Evolutionary conservation across 2,888 invertebrate genomes (phyloP).

Genomic region (Embidobia sp.): DNA sequence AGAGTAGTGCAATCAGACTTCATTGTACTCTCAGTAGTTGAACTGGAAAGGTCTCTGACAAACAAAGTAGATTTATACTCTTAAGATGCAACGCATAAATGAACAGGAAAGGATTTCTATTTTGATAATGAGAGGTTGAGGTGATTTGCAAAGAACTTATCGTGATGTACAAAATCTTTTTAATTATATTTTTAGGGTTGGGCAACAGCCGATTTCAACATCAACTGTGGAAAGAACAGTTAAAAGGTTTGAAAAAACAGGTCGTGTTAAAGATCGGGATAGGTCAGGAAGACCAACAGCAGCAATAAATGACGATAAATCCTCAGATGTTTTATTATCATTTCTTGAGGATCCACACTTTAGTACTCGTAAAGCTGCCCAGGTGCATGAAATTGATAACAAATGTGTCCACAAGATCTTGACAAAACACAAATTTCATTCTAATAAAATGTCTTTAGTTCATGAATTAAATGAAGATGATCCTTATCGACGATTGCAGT

Average conservation of each 20-base stretch:
- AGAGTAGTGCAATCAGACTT: too few relatives aligned
- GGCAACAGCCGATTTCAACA: neutral
- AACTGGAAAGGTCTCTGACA: too few relatives aligned
- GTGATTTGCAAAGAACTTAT: neutral
- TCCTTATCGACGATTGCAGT: slow-evolving; percentile 65
- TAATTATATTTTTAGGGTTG: neutral
- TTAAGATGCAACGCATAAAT: too few relatives aligned
- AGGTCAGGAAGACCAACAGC: slow-evolving; percentile 12
- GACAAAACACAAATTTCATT: slow-evolving; percentile 26
- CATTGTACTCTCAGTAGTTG: too few relatives aligned
- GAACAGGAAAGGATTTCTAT: too few relatives aligned
- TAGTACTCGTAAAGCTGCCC: slow-evolving; percentile 19
- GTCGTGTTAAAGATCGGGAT: slow-evolving; percentile 16
- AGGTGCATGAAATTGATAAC: slow-evolving; percentile 31
- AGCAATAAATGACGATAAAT: slow-evolving; percentile 16
- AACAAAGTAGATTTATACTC: too few relatives aligned
- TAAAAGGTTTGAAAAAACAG: slow-evolving; percentile 22
- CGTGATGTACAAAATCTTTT: too few relatives aligned
- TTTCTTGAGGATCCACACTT: slow-evolving; percentile 52
- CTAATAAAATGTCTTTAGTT: slow-evolving; percentile 59
- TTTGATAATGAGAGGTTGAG: neutral
- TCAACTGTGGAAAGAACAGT: slow-evolving; percentile 16
- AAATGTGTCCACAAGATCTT: slow-evolving; percentile 43
- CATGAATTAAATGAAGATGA: slow-evolving; percentile 69
- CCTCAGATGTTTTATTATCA: slow-evolving; percentile 46